phyloP scores from a whole-genome alignment of 2,797 vertebrate genomes.

The Botia kubotai region DNA sequence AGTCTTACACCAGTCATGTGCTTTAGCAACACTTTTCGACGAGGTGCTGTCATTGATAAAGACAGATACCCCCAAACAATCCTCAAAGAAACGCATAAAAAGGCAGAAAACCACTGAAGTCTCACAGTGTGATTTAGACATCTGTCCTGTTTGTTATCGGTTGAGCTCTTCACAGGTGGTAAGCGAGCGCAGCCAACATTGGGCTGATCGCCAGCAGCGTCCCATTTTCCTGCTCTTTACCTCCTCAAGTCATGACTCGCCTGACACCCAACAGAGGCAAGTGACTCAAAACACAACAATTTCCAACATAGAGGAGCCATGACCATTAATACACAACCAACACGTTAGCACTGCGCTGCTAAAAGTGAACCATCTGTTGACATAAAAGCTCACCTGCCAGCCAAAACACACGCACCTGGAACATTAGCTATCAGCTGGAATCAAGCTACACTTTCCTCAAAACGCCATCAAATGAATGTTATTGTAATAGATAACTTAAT shows the following conservation, averaged over 20 bases:
- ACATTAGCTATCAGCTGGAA: no score
- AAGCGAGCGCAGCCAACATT: constrained; percentile 17
- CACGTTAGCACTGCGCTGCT: neutral
- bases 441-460: no score
- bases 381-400: neutral
- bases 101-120: neutral
- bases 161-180: constrained; percentile 18
- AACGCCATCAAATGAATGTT: no score
- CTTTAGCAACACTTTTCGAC: neutral
- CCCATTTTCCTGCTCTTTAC: constrained; percentile 11
- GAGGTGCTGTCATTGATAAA: neutral
- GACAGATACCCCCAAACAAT: neutral
- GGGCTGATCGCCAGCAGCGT: constrained; percentile 31
- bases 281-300: constrained; percentile 33
- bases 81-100: neutral
- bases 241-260: constrained; percentile 51
- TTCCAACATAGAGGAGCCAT: neutral
- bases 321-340: neutral
- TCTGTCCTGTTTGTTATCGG: constrained; percentile 22
- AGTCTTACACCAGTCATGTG: neutral
- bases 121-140: constrained; percentile 1
- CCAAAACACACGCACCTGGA: no score
- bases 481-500: no score
- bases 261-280: constrained; percentile 37
- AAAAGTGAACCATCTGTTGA: neutral